Evolutionary conservation across 2,797 vertebrate genomes (phyloP).

Genomic region (Coracias cyanogaster): DNA sequence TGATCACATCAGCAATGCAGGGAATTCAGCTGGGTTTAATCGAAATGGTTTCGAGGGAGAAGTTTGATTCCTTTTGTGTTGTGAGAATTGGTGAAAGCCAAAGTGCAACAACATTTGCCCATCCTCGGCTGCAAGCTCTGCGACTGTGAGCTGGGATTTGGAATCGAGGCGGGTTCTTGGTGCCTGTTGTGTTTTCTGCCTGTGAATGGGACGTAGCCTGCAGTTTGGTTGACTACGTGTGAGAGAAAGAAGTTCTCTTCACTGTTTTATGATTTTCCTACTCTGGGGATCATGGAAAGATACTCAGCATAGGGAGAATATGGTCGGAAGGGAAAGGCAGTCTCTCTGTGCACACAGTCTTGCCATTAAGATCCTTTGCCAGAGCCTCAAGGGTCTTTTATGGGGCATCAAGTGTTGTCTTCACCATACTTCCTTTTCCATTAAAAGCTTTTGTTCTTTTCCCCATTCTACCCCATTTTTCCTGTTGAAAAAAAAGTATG

Average conservation of each 20-base stretch:
- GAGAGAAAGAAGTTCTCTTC: neutral
- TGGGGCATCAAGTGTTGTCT: neutral
- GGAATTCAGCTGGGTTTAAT: neutral
- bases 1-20: neutral
- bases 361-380: neutral
- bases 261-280: accelerated
- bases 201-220: neutral
- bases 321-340: neutral
- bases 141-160: neutral
- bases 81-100: neutral
- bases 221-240: neutral
- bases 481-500: neutral
- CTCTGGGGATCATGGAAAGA: neutral
- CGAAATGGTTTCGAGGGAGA: neutral
- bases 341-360: neutral
- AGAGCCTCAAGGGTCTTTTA: neutral
- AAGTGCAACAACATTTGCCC: neutral
- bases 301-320: neutral
- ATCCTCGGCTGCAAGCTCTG: neutral
- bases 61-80: neutral
- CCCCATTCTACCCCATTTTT: neutral
- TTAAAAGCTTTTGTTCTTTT: neutral
- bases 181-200: neutral
- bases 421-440: neutral
- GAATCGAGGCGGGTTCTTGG: neutral